Conservation (phyloP, 2,888 invertebrate species). For the Mesoligia furuncula region DNA sequence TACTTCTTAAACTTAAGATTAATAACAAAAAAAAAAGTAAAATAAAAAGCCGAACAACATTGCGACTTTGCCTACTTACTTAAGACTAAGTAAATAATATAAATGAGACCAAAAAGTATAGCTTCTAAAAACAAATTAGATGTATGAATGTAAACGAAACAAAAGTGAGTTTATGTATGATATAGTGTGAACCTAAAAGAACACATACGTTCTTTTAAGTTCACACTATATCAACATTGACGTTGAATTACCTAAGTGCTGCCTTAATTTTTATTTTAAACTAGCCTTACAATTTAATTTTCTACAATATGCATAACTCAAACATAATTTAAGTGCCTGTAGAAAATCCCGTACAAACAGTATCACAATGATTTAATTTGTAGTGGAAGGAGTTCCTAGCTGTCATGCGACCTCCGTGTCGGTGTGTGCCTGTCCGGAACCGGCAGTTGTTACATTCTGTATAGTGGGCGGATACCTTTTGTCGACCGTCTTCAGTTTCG, state of each 20-base stretch:
- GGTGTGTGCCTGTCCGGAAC: slow-evolving; percentile 53
- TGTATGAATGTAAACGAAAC: background rate
- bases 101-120: too few species aligned
- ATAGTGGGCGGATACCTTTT: slow-evolving; percentile 60
- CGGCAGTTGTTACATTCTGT: slow-evolving; percentile 57
- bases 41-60: too few species aligned
- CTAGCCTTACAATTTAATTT: background rate
- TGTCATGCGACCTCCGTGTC: slow-evolving; percentile 30
- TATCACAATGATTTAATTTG: slow-evolving; percentile 43
- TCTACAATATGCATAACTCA: background rate
- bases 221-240: background rate
- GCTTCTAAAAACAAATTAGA: too few species aligned
- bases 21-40: too few species aligned
- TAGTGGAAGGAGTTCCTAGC: slow-evolving; percentile 28
- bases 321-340: slow-evolving; percentile 4
- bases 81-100: too few species aligned
- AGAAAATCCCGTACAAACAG: slow-evolving; percentile 21
- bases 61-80: too few species aligned
- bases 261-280: too few species aligned
- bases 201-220: background rate
- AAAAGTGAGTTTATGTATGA: background rate
- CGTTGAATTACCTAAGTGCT: background rate
- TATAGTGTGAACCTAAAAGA: too few species aligned
- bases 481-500: slow-evolving; percentile 45
- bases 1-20: too few species aligned